A percentile compares a stretch with the other conserved stretches of the same genome.
These are phyloP conservation scores for Troides aeacus DNA, from an alignment of 2,888 invertebrate species.

Conservation along the genomic window DNA sequence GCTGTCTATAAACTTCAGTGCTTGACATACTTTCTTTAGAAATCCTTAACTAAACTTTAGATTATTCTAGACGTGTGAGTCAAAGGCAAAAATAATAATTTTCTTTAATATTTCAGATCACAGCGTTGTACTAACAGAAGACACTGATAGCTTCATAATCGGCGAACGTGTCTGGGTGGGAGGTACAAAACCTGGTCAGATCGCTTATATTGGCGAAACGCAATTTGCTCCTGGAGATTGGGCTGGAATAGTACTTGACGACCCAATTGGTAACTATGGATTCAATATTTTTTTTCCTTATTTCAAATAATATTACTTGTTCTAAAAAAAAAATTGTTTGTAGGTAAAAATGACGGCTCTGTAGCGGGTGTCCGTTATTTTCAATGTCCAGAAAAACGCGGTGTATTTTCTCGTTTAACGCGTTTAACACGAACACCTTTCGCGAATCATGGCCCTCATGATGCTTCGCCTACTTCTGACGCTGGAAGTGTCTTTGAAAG, in stretches of 20 bases:
- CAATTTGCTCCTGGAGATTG: slow-evolving; percentile 99
- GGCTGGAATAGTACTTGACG: slow-evolving; percentile 98
- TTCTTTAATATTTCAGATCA: slow-evolving; percentile 82
- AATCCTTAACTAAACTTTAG: slow-evolving; percentile 24
- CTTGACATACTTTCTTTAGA: slow-evolving; percentile 39
- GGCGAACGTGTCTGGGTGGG: slow-evolving; percentile 97
- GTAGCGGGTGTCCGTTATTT: slow-evolving; percentile 96
- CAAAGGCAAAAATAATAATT: slow-evolving; percentile 3
- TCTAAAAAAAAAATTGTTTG: slow-evolving; percentile 36
- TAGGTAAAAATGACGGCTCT: slow-evolving; percentile 98
- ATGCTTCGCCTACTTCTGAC: slow-evolving; percentile 72
- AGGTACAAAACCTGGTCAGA: slow-evolving; percentile 93
- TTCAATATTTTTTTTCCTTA: background rate
- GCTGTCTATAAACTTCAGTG: slow-evolving; percentile 48
- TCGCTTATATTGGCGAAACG: slow-evolving; percentile 96
- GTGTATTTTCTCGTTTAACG: slow-evolving; percentile 95
- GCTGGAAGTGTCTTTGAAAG: slow-evolving; percentile 73
- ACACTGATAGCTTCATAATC: slow-evolving; percentile 97
- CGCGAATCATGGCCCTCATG: slow-evolving; percentile 72
- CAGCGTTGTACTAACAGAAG: slow-evolving; percentile 90
- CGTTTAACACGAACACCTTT: slow-evolving; percentile 89
- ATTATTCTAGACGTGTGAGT: slow-evolving; percentile 15
- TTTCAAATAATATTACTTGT: slow-evolving; percentile 1
- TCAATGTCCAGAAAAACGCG: slow-evolving; percentile 94
- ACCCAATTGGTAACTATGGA: slow-evolving; percentile 88